Evolutionary conservation across 1,140 invertebrate genomes (phyloP).

Genomic region (Drosophila subobscura): DNA sequence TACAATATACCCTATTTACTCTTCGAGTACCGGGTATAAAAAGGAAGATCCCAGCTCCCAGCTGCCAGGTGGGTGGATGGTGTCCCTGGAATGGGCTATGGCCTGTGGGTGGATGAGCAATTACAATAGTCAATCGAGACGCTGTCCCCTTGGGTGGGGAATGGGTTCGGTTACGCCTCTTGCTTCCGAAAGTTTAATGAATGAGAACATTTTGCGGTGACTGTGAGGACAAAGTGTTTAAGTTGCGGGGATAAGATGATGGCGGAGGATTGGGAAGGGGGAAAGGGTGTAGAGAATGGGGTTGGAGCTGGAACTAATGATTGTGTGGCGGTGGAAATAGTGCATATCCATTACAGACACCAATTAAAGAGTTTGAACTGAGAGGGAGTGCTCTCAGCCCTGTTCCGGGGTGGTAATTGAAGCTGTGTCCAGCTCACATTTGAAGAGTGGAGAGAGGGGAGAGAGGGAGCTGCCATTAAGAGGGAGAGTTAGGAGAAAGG

Average conservation of each 20-base stretch:
- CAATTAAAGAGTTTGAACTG: conserved; percentile 36
- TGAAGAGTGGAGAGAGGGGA: background rate
- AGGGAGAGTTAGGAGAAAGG: too few relatives aligned
- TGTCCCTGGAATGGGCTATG: background rate
- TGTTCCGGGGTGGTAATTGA: conserved; percentile 35
- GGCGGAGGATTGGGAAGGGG: background rate
- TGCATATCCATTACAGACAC: conserved; percentile 9
- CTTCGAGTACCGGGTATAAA: too few relatives aligned
- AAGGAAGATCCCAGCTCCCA: too few relatives aligned
- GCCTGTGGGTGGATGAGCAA: conserved; percentile 26
- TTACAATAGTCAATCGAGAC: conserved; percentile 71
- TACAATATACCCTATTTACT: too few relatives aligned
- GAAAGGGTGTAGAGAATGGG: too few relatives aligned
- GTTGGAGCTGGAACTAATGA: background rate
- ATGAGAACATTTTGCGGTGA: conserved; percentile 55
- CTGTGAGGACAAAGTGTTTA: conserved; percentile 16
- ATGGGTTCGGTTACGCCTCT: background rate
- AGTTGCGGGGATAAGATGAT: conserved; percentile 9
- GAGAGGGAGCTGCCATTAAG: background rate
- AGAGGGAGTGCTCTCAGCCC: conserved; percentile 2
- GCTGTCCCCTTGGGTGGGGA: too few relatives aligned
- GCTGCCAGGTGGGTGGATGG: background rate
- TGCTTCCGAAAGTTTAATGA: conserved; percentile 40
- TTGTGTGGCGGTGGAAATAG: background rate
- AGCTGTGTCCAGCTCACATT: background rate